Evolutionary conservation across 2,888 invertebrate species (phyloP).

Genomic region (Anoplius nigerrimus): DNA sequence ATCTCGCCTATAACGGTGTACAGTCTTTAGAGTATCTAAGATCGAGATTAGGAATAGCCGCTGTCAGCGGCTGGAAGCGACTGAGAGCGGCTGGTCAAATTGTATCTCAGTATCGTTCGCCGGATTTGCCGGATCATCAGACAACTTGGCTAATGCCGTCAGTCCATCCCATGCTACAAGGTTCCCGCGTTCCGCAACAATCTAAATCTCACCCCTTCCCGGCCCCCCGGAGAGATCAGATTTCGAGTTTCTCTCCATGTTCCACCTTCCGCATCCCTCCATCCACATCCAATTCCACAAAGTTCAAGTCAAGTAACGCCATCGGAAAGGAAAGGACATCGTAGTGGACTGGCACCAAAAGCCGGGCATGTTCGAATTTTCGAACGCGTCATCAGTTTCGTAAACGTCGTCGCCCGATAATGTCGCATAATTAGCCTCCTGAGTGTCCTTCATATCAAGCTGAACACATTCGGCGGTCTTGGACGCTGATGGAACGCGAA

Average conservation of each 20-base stretch:
- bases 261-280: slow-evolving; percentile 12
- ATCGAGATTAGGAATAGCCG: too few species aligned
- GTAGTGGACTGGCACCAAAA: slow-evolving; percentile 25
- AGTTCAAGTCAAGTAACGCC: slow-evolving; percentile 10
- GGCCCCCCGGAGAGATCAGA: slow-evolving; percentile 36
- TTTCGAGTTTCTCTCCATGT: slow-evolving; percentile 22
- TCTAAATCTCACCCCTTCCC: slow-evolving; percentile 53
- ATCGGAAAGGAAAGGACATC: slow-evolving; percentile 44
- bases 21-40: too few species aligned
- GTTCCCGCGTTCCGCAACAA: slow-evolving; percentile 44
- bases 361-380: slow-evolving; percentile 41
- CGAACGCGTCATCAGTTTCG: slow-evolving; percentile 45
- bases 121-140: slow-evolving; percentile 59
- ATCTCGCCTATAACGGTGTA: too few species aligned
- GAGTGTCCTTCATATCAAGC: slow-evolving; percentile 33
- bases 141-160: slow-evolving; percentile 53
- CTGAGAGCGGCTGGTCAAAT: slow-evolving; percentile 26
- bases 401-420: slow-evolving; percentile 38
- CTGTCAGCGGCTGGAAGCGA: too few species aligned
- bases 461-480: background rate
- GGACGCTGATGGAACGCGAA: background rate
- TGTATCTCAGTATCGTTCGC: slow-evolving; percentile 37
- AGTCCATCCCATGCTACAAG: background rate
- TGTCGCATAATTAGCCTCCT: slow-evolving; percentile 40
- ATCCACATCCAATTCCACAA: slow-evolving; percentile 9